Base-by-base conservation (phyloP, 2,113 vertebrate genomes). In the Coryphaenoides rupestris region DNA sequence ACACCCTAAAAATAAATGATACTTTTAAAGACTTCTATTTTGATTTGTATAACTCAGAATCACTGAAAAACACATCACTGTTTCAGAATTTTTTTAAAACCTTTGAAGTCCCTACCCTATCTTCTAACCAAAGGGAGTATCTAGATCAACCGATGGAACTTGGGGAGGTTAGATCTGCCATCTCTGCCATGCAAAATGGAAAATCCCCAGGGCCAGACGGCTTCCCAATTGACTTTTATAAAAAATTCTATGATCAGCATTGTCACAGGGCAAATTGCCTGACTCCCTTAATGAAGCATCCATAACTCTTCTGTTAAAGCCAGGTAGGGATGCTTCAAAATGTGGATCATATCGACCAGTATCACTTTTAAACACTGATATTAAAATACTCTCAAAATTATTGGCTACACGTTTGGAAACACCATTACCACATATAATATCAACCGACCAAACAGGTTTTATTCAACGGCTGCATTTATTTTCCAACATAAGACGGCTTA, bases 311-410 rank as follows among this genome's bases (percentile, higher is more conserved):
- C 26, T 55, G 17, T 14, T 56, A 40, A 68, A 68, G 12, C 19
- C 59, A 55, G 58, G 40, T 22, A 69, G 62, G 47, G 66, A 69
- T 21, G 16, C 28, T 13, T 21, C 19, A 12, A 22, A 62, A 56
- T 69, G 55, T 17, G 52, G 40, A 26, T 60, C 24, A 19, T 71
- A 71, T 49, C 49, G 57, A 14, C 69, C 69, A 15, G 60, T 65
- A 26, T 65, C 62, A 23, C 56, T 71, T 10, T 49, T 71, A 46
- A 71, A 71, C 4, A 33, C 55, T 13, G 62, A 65, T 47, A 53
- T 54, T 1, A 65, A 65, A 46, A 59, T 65, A 15, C 16, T 71
- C 21, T 19, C 62, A 14, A 65, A 60, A 14, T 21, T 55, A n/a
- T 55, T 71, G 4, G 47, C 69, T 49, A 40, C 14, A 21, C 62